A percentile compares a stretch with the other conserved stretches of the same genome.
These are phyloP conservation scores for Carapus acus DNA, from an alignment of 2,797 vertebrate species.

Conservation along the genomic window DNA sequence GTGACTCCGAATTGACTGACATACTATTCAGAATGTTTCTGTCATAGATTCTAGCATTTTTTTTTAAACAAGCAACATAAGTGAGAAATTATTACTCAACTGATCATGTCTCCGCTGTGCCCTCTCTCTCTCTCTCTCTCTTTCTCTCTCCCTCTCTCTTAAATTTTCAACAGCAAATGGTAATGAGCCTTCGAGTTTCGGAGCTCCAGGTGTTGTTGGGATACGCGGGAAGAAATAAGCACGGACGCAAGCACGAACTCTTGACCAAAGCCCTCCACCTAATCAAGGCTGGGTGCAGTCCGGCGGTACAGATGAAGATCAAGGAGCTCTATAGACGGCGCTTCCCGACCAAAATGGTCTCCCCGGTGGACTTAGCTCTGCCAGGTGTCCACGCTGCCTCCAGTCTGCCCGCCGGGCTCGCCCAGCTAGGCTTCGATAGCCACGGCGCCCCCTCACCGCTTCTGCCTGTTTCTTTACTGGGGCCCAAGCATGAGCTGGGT, in stretches of 20 bases:
- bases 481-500: constrained; percentile 96
- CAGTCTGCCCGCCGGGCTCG: constrained; percentile 80
- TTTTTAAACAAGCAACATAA: too few relatives aligned
- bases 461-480: constrained; percentile 91
- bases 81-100: too few relatives aligned
- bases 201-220: constrained; percentile 99
- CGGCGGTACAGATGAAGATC: constrained; percentile 99
- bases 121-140: constrained; percentile 16
- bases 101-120: too few relatives aligned
- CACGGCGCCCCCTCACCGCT: constrained; percentile 85
- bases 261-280: constrained; percentile 97
- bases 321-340: constrained; percentile 98
- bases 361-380: constrained; percentile 88
- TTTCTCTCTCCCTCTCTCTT: constrained; percentile 12
- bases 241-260: constrained; percentile 99
- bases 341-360: constrained; percentile 98
- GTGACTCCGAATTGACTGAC: too few relatives aligned
- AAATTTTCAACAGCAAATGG: constrained; percentile 88
- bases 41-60: too few relatives aligned
- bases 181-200: constrained; percentile 99
- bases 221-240: constrained; percentile 98
- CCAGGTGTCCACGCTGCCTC: constrained; percentile 84
- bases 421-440: constrained; percentile 85
- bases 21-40: too few relatives aligned
- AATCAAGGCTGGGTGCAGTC: constrained; percentile 96